Base-by-base conservation (phyloP, 2,113 vertebrate genomes). In the Oncorhynchus mykiss region DNA sequence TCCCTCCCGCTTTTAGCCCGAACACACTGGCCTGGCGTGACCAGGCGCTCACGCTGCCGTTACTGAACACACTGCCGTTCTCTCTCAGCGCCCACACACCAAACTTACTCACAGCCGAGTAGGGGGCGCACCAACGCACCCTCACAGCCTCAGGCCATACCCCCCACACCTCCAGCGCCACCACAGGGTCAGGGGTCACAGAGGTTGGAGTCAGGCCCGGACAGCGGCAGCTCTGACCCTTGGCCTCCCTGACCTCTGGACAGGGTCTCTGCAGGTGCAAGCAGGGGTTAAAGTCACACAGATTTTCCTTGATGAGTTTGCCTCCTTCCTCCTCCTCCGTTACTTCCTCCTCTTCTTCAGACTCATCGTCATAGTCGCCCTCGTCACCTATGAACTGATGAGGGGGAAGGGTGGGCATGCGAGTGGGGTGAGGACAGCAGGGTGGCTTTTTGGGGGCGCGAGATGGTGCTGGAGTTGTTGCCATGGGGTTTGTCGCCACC, bases 21-120 rank as follows among this genome's bases (percentile, higher is more conserved):
- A 75, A 75, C 24, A 75, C 67, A 29, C 45, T 31, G 11, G 66
- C 57, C 74, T 59, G 74, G 29, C 74, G 9, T 11, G 66, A 29
- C 74, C 74, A 39, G 27, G 74, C 39, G 67, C 74, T 69, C 74
- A 75, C 67, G 29, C 74, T 75, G 49, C 27, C n/a, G 66, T 75
- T 75, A 11, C 51, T 69, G 49, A 68, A 2, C 24, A 16, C 51
- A n/a, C 74, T 75, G 5, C 66, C 74, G 45, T 75, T 67, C 49
- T 59, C 45, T 6, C 74, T 27, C 27, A 70, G 18, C 27, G 68
- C 74, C 74, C 74, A 69, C 2, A 75, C 66, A 25, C 29, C 12
- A 29, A 75, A 75, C 25, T 18, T 49, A 4, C 18, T 69, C 66
- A 60, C 22, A n/a, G 74, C 18, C 5, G 74, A 69, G 29, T 31